These are phyloP conservation scores for Pelecanoides urinatrix DNA, from an alignment of 2,113 vertebrate genomes.

Conservation along the genomic window DNA sequence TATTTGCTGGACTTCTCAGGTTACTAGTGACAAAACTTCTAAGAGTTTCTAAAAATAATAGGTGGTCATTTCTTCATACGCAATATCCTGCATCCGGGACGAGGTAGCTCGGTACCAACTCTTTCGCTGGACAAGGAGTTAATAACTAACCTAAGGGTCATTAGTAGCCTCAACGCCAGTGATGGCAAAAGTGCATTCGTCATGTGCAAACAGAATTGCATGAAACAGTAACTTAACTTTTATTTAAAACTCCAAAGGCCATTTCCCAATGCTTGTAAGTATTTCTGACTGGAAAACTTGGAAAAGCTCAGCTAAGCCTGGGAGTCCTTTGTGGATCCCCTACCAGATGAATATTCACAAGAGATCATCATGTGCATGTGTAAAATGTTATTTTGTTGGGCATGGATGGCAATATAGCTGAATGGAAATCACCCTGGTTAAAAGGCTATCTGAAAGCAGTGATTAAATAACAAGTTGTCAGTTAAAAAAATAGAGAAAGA, in stretches of 20 bases:
- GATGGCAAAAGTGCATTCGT: neutral
- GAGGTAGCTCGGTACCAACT: neutral
- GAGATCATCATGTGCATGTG: accelerated
- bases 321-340: neutral
- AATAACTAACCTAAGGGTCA: neutral
- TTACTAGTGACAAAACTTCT: neutral
- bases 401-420: neutral
- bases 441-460: neutral
- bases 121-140: neutral
- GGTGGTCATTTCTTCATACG: neutral
- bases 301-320: neutral
- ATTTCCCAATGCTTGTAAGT: neutral
- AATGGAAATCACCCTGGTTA: neutral
- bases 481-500: neutral
- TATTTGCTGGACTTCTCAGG: neutral
- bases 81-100: neutral
- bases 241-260: neutral
- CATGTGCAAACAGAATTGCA: neutral
- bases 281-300: neutral
- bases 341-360: neutral
- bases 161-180: neutral
- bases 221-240: neutral
- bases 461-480: neutral
- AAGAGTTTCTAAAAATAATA: constrained; percentile 16
- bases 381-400: neutral